A percentile compares a stretch with the other conserved stretches of the same genome.
These are phyloP conservation scores for human (Homo sapiens) DNA, from an alignment of 2,113 vertebrate species.

Conservation along the genomic window GRCh38 chr2:236527001-236527500, in stretches of 20 bases:
- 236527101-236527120: constrained; percentile 53
- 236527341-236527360: background rate
- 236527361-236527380: background rate
- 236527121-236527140: constrained; percentile 47
- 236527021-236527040: constrained; percentile 35
- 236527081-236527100: constrained; percentile 53
- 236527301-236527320: accelerated
- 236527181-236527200: constrained; percentile 23
- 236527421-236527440: background rate
- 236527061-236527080: constrained; percentile 60
- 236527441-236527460: background rate
- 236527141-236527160: background rate
- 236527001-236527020: background rate
- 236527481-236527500: background rate
- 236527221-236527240: background rate
- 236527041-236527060: background rate
- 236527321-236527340: background rate
- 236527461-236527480: background rate
- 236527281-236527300: accelerated
- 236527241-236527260: background rate
- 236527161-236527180: constrained; percentile 27
- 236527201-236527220: background rate
- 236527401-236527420: background rate
- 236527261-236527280: background rate
- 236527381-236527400: background rate